Base-by-base conservation (phyloP, 2,113 vertebrate genomes). In the Callospermophilus lateralis region DNA sequence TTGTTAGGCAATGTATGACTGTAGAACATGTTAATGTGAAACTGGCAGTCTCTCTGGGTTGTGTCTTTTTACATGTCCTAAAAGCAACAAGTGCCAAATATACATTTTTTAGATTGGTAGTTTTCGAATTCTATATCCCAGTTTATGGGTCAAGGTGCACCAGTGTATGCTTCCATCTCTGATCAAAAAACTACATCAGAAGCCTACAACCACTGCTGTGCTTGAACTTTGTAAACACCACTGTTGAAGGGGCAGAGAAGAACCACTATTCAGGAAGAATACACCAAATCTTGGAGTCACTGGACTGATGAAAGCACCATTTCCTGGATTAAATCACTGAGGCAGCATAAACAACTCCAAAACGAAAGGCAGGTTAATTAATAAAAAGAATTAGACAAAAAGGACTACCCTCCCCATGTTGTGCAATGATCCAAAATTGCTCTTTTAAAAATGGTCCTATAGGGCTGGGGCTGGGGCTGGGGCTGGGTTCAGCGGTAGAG, bases 181-280 rank as follows among this genome's bases (percentile, higher is more conserved):
- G 58, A 80, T 95, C 58, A 65, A 58, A 96, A 88, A 92, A 84
- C 11, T 73, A 34, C 45, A 37, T 72, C 45, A 85, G 37, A 51
- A 15, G 4, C 26, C 17, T 76, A 80, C 10, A 80, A 79, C 72
- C 78, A 81, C 0, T 28, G n/a, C 72, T 61, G 4, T 19, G n/a
- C 61, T 26, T 53, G 26, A 39, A 73, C 48, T 1, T 19, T 10
- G 28, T 28, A 92, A 32, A 28, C 6, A 39, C 80, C 92, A 86
- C 4, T 93, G 63, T 26, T 55, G 4, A 80, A 45, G 45, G 37
- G 12, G 16, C 73, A 74, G 48, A 77, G 73, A 85, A 92, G 73
- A 85, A 92, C 10, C 67, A 85, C 81, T n/a, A 28, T n/a, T 94
- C 55, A 76, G 84, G 24, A 76, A 68, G 15, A 97, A 94, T 85